phyloP scores from a whole-genome alignment of 2,888 invertebrate species.

The Syritta pipiens region DNA sequence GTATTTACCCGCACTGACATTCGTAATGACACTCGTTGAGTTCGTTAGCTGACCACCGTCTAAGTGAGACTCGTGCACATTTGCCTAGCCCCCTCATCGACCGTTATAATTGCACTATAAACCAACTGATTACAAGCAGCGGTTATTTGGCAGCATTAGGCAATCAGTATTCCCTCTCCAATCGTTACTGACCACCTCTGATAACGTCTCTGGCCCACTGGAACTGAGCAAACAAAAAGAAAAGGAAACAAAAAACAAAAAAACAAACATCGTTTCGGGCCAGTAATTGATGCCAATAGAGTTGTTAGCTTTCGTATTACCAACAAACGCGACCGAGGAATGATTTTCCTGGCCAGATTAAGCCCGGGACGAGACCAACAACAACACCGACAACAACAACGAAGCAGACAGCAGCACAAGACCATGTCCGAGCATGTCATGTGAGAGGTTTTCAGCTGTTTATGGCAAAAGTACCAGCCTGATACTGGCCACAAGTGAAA shows the following conservation, averaged over 20 bases:
- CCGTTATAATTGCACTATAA: conserved; percentile 49
- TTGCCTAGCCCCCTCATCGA: background rate
- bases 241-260: conserved; percentile 3
- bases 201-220: background rate
- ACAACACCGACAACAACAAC: background rate
- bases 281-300: conserved; percentile 67
- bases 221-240: background rate
- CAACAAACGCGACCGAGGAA: conserved; percentile 34
- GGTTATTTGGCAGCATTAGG: conserved; percentile 50
- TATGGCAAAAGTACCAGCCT: conserved; percentile 46
- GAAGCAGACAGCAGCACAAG: conserved; percentile 33
- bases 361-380: conserved; percentile 41
- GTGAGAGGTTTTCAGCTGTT: conserved; percentile 59
- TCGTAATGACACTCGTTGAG: conserved; percentile 26
- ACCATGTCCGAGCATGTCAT: conserved; percentile 66
- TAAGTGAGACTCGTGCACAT: too few species aligned
- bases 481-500: conserved; percentile 12
- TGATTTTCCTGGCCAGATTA: conserved; percentile 51
- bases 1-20: conserved; percentile 1
- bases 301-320: conserved; percentile 64
- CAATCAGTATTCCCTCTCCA: conserved; percentile 42
- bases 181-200: conserved; percentile 2
- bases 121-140: conserved; percentile 57
- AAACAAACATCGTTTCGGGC: conserved; percentile 47
- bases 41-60: conserved; percentile 25